phyloP scores from a whole-genome alignment of 1,140 invertebrate species.

The Eubasilissa regina region DNA sequence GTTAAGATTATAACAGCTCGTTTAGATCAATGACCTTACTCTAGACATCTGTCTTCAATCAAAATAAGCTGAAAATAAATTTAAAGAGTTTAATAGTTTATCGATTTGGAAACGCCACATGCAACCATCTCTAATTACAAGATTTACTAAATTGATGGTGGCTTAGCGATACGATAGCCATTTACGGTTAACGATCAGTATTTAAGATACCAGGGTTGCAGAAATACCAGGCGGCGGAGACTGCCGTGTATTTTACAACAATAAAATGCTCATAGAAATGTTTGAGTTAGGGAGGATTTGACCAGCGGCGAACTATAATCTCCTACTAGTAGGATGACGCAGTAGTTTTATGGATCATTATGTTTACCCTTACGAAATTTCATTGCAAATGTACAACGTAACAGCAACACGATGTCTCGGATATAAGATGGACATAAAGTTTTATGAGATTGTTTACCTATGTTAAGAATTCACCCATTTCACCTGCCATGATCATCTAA shows the following conservation, averaged over 20 bases:
- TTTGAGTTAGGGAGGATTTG: constrained; percentile 52
- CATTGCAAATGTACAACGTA: constrained; percentile 51
- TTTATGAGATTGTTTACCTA: constrained; percentile 57
- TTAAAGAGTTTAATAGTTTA: too few relatives aligned
- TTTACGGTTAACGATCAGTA: constrained; percentile 51
- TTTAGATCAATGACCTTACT: too few relatives aligned
- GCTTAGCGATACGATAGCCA: constrained; percentile 9
- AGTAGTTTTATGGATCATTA: constrained; percentile 59
- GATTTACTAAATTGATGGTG: constrained; percentile 15
- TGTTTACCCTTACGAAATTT: constrained; percentile 57
- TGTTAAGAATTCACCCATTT: constrained; percentile 36
- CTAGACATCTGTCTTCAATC: too few relatives aligned
- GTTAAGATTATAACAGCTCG: too few relatives aligned
- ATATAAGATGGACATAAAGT: constrained; percentile 56
- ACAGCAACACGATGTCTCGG: constrained; percentile 46
- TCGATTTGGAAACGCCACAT: neutral
- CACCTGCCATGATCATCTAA: constrained; percentile 36
- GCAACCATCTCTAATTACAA: constrained; percentile 22
- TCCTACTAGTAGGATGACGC: constrained; percentile 43
- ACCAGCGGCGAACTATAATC: constrained; percentile 51
- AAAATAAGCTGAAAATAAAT: too few relatives aligned
- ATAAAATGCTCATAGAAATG: constrained; percentile 45
- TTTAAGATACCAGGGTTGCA: constrained; percentile 28
- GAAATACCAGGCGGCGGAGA: neutral
- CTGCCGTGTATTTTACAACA: constrained; percentile 39